Base-by-base conservation (phyloP, 1,140 invertebrate genomes). In the Dreissena polymorpha region DNA sequence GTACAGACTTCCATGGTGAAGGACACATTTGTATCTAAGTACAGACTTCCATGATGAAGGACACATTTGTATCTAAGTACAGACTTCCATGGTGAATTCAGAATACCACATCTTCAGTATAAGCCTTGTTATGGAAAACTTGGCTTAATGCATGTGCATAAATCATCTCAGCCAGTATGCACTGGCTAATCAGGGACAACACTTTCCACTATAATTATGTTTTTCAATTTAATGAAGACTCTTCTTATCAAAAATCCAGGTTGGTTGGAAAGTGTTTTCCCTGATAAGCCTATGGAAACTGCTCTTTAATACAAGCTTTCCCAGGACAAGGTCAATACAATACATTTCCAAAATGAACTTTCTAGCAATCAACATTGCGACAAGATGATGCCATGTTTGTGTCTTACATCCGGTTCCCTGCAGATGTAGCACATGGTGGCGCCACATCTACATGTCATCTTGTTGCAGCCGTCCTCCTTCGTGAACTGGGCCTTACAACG, bases 391-490 rank as follows among this genome's bases (percentile, higher is more conserved):
- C 49, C 13, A 29, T 10, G 49, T 23, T 53, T 5, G 29, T 21
- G 49, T 87, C 87, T 86, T 86, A 92, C 91, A 77, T 88, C 75
- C 10, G 94, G 93, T 87, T 94, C 85, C 49, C 94, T 92, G 88
- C 95, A 96, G 16, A 96, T 90, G 86, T 96, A 96, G 89, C 95
- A 96, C 94, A 95, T 95, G 29, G 87, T 92, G 1, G 94, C 94
- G 2, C 95, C 95, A 92, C 95, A 96, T 0, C 90, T 53, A 91
- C 95, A 96, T 0, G 92, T 94, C 93, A 96, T 96, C 89, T 95
- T 95, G 83, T 96, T 96, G 86, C 95, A 96, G 0, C 95, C 95
- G 83, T 94, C 94, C 76, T 94, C 93, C 90, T 96, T 96, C 64
- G 94, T 94, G 87, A 95, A 95, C 55, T 94, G 92, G 10, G 92